Base-by-base conservation (phyloP, 2,797 vertebrate species). In the Cottoperca gobio region DNA sequence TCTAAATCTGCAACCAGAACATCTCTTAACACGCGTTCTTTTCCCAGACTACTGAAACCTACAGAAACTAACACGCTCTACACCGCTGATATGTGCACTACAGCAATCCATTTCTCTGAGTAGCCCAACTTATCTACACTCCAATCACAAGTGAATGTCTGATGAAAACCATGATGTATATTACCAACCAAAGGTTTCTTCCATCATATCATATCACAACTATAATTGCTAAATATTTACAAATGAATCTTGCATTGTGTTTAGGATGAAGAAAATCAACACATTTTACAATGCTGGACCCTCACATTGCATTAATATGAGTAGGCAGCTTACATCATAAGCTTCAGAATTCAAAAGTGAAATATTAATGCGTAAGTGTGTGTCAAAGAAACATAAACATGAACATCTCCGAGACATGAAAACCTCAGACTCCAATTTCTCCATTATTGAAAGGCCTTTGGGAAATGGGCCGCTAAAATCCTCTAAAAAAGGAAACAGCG, bases 341-440 rank as follows among this genome's bases (percentile, higher is more conserved):
- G 26, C 31, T 48, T 54, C 21, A 17, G 14, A 35, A 48, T 66
- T 75, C 45, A 28, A 61, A 57, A 13, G 7, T n/a, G 14, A 76
- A 67, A 65, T 65, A 65, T 5, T 7, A 46, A 49, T 31, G 14
- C 5, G 21, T 31, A 24, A 16, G 71, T 53, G 24, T 46, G n/a
- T 48, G 26, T 53, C 28, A 53, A 9, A 17, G 19, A n/a, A 62
- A 37, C 16, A 53, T 43, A 21, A 31, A 52, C 4, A 17, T 28
- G 2, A 3, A 39, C 16, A 42, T 49, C 6, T 21, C 23, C 49
- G 8, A 13, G n/a, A 31, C 16, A 33, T 10, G 7, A 49, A 23
- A 40, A 58, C 17, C 8, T 42, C 33, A n/a, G 2, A n/a, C 8
- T 17, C 16, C 35, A 8, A 70, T 37, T 70, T 23, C 28, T 16